Base-by-base conservation (phyloP, 64 coral and sea anemone species). In the Stichodactyla helianthus region DNA sequence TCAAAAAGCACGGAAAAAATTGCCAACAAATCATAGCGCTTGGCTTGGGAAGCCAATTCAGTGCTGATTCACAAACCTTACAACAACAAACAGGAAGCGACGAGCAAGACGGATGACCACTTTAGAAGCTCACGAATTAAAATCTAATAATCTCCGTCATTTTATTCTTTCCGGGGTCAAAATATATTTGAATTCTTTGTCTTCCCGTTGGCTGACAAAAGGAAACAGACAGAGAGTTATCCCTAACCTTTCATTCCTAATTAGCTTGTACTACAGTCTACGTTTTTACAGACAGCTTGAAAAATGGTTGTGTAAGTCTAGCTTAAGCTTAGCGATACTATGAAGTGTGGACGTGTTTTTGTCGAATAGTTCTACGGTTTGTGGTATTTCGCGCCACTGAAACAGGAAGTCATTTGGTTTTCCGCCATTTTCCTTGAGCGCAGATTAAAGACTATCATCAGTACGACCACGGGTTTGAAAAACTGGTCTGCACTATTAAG, bases 161-260 rank as follows among this genome's bases (percentile, higher is more conserved):
- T 74, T 22, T 68, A 68, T 74, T 65, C 68, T 74, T 74, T 74
- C 68, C 68, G 68, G 68, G 68, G 68, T 74, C 68, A 74, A 74
- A 74, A 74, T 74, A 74, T 74, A 74, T 28, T 74, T n/a, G 68
- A 74, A 26, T 28, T 74, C 25, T 74, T 74, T 35, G 68, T 13
- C 68, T 74, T 31, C 68, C 68, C 25, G 68, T 31, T 26, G 9
- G 23, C 25, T 31, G 68, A 74, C 68, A 74, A 74, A 23, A 74
- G 68, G 68, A 74, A 74, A 74, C 25, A 74, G 68, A 31, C 0
- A n/a, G 20, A 74, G 68, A 10, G 14, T 28, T 74, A 11, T 74
- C 68, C 68, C 5, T 27, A 74, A 74, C 27, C 7, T 74, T 27
- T 74, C 2, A 74, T 74, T 74, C 4, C 23, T 31, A 31, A 31